phyloP scores from a whole-genome alignment of 2,113 vertebrate species.

The Lepisosteus osseus region DNA sequence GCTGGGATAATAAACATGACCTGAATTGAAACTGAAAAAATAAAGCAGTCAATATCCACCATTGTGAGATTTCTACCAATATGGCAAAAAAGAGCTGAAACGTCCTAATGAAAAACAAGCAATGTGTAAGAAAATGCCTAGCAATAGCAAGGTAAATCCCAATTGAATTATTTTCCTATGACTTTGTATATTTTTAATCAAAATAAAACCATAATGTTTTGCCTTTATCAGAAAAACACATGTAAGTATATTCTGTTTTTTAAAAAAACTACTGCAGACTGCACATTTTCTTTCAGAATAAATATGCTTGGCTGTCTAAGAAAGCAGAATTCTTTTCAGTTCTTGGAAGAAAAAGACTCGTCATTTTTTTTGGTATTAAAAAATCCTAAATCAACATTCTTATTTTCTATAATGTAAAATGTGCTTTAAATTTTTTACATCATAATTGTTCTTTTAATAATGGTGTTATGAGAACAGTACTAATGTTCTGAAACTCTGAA shows the following conservation, averaged over 20 bases:
- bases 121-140: constrained; percentile 50
- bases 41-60: constrained; percentile 62
- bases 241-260: constrained; percentile 30
- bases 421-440: no score
- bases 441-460: no score
- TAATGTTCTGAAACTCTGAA: no score
- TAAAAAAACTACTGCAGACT: background rate
- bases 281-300: constrained; percentile 12
- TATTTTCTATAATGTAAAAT: no score
- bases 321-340: background rate
- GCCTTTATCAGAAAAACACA: constrained; percentile 32
- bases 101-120: no score
- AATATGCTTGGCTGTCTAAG: constrained; percentile 20
- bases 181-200: constrained; percentile 41
- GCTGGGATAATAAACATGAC: no score
- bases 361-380: no score
- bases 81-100: no score
- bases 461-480: no score
- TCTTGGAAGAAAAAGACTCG: no score
- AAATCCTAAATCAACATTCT: no score
- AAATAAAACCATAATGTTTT: constrained; percentile 12
- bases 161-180: constrained; percentile 36
- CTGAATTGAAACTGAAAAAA: constrained; percentile 51
- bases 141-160: constrained; percentile 44
- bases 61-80: constrained; percentile 1